phyloP scores from a whole-genome alignment of 1,140 invertebrate genomes.

The Macrobrachium rosenbergii region DNA sequence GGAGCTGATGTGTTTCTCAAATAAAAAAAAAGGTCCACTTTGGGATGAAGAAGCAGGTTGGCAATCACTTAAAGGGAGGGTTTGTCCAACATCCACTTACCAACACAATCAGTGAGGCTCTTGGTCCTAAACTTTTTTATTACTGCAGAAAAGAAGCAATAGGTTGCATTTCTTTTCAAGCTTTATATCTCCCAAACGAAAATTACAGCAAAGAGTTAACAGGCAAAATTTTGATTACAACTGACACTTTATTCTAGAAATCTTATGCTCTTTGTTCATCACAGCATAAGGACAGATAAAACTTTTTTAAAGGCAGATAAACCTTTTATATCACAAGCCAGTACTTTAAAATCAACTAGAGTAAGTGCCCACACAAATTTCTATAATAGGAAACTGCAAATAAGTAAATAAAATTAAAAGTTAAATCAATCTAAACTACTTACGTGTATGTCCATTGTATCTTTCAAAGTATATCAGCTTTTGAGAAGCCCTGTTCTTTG shows the following conservation, averaged over 20 bases:
- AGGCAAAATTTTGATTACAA: no score
- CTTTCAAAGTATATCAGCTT: constrained; percentile 87
- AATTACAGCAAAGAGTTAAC: no score
- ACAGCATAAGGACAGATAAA: no score
- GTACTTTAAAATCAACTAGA: neutral
- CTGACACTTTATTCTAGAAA: no score
- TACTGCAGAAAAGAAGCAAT: constrained; percentile 14
- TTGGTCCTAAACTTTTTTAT: neutral
- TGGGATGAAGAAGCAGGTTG: no score
- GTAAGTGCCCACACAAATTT: neutral
- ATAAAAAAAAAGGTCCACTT: no score
- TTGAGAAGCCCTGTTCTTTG: constrained; percentile 88
- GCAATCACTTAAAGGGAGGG: no score
- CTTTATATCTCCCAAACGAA: no score
- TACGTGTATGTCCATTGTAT: constrained; percentile 87
- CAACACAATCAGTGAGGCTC: no score
- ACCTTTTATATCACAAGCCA: neutral
- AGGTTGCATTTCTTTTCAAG: neutral
- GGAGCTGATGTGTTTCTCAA: no score
- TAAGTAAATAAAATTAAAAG: neutral
- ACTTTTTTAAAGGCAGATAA: neutral
- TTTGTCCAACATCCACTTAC: no score
- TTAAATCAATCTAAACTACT: constrained; percentile 31
- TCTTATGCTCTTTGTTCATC: no score
- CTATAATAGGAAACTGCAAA: neutral